A percentile compares a stretch with the other conserved stretches of the same genome.
These are phyloP conservation scores for Platycheirus rosarum DNA, from an alignment of 2,888 invertebrate species.

Conservation along the genomic window DNA sequence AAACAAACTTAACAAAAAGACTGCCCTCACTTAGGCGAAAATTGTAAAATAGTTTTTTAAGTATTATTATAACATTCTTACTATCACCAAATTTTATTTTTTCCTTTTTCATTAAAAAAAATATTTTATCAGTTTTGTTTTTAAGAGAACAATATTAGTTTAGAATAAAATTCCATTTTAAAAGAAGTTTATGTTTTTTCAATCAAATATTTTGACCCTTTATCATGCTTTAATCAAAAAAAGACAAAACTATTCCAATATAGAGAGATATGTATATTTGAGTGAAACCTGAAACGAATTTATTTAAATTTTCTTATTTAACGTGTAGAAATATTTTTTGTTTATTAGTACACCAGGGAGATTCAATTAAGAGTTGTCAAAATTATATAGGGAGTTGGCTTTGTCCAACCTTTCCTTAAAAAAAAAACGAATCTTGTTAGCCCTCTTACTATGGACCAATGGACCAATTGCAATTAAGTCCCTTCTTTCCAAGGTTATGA, in stretches of 20 bases:
- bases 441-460: too few relatives aligned
- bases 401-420: too few relatives aligned
- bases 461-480: too few relatives aligned
- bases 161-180: conserved; percentile 8
- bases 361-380: too few relatives aligned
- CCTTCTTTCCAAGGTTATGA: too few relatives aligned
- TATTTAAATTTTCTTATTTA: conserved; percentile 7
- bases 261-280: too few relatives aligned
- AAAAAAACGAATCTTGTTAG: too few relatives aligned
- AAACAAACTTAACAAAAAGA: conserved; percentile 72
- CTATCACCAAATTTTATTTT: too few relatives aligned
- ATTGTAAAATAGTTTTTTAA: conserved; percentile 69
- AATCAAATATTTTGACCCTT: background rate
- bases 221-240: background rate
- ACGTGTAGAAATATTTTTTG: too few relatives aligned
- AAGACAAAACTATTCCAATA: background rate
- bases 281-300: too few relatives aligned
- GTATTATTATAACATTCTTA: conserved; percentile 46
- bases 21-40: conserved; percentile 73
- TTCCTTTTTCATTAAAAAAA: background rate
- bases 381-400: too few relatives aligned
- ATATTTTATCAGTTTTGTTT: conserved; percentile 15
- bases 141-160: background rate
- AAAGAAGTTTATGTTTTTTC: conserved; percentile 14
- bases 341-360: too few relatives aligned